Evolutionary conservation across 2,113 vertebrate species (phyloP).

Genomic region (Sorex araneus): DNA sequence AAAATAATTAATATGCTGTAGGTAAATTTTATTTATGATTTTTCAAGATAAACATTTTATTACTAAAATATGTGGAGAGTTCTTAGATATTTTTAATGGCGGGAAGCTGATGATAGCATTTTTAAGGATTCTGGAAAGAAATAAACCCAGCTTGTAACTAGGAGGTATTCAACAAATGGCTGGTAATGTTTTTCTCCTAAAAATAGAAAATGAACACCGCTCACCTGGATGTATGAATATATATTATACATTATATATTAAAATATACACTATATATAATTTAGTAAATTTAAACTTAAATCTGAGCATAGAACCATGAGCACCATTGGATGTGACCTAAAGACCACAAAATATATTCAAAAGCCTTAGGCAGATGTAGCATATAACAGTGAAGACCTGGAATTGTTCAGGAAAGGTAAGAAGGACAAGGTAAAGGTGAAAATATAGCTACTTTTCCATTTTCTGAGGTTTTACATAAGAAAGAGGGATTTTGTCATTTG

Average conservation of each 20-base stretch:
- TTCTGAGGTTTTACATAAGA: background rate
- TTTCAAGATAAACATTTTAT: constrained; percentile 24
- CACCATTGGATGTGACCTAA: no score
- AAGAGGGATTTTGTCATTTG: background rate
- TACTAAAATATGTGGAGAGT: background rate
- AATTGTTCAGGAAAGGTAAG: background rate
- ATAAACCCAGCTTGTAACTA: background rate
- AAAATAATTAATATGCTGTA: constrained; percentile 21
- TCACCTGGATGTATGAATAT: background rate
- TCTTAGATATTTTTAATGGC: constrained; percentile 2
- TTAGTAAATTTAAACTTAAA: no score
- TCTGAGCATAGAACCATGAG: no score
- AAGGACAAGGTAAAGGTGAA: background rate
- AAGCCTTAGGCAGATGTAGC: background rate
- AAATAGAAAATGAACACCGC: no score
- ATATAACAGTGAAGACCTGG: background rate
- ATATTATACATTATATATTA: background rate
- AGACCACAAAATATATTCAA: background rate
- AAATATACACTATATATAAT: background rate
- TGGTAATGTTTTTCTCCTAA: no score
- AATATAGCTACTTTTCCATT: background rate
- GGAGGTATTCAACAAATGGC: no score
- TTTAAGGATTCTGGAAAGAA: constrained; percentile 58
- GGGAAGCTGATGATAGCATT: background rate
- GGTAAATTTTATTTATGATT: no score